A percentile compares a stretch with the other conserved stretches of the same genome.
phyloP scores from a whole-genome alignment of 1,140 invertebrate species.

The Melipona quadrifasciata region DNA sequence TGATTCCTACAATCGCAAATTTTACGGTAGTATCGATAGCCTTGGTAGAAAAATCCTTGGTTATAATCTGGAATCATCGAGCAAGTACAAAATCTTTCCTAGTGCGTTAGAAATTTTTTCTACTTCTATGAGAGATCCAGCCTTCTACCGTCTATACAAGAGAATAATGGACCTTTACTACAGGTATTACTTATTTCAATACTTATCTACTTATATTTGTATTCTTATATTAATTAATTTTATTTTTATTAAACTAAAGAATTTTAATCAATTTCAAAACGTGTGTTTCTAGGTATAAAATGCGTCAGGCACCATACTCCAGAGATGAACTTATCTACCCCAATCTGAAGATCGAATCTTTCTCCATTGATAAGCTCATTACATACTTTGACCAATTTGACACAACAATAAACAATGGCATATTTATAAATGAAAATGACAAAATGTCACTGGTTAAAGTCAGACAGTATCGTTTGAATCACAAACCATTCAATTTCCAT shows the following conservation, averaged over 20 bases:
- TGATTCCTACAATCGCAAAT: conserved; percentile 82
- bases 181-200: conserved; percentile 48
- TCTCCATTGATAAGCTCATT: conserved; percentile 84
- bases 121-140: conserved; percentile 85
- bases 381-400: conserved; percentile 89
- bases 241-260: neutral
- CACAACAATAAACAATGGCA: conserved; percentile 85
- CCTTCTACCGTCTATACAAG: conserved; percentile 86
- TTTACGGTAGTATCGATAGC: conserved; percentile 83
- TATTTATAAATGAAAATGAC: conserved; percentile 78
- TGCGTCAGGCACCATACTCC: conserved; percentile 83
- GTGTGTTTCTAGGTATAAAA: conserved; percentile 70
- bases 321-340: conserved; percentile 84
- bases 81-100: conserved; percentile 80
- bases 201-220: no score
- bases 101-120: conserved; percentile 83
- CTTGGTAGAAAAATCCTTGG: conserved; percentile 77
- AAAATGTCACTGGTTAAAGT: conserved; percentile 61
- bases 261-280: neutral
- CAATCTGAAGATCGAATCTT: conserved; percentile 84
- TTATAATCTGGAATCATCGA: conserved; percentile 80
- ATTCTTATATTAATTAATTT: neutral
- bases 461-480: conserved; percentile 80
- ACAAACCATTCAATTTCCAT: conserved; percentile 86
- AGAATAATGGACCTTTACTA: conserved; percentile 82